Conservation (phyloP, 2,113 vertebrate genomes). For the Saguinus imperator region DNA sequence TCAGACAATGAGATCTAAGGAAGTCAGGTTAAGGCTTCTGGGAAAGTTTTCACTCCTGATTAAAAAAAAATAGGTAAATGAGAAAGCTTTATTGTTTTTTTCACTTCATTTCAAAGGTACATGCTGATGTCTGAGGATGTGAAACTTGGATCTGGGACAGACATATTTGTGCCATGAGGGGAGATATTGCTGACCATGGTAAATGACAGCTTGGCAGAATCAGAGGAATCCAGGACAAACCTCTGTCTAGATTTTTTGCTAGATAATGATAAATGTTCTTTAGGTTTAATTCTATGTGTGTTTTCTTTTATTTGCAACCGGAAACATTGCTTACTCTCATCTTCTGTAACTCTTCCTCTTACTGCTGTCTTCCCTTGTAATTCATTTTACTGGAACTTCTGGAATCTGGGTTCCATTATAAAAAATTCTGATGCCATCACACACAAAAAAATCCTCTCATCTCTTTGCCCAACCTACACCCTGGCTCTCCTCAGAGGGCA, state of each 20-base stretch:
- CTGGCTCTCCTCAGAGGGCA: background rate
- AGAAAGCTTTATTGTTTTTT: background rate
- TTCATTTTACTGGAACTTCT: background rate
- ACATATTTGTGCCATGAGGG: background rate
- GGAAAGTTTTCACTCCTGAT: background rate
- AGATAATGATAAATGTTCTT: background rate
- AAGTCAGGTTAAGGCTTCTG: background rate
- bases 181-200: background rate
- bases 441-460: background rate
- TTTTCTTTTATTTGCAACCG: background rate
- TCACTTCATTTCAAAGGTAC: background rate
- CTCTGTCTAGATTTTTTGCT: background rate
- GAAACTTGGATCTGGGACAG: background rate
- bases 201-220: background rate
- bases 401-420: background rate
- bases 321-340: background rate
- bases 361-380: background rate
- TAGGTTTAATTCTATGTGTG: background rate
- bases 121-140: background rate
- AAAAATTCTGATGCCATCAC: background rate
- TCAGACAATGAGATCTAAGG: background rate
- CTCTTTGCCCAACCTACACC: background rate
- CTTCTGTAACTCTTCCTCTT: background rate
- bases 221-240: background rate
- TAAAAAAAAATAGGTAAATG: background rate